Evolutionary conservation across 2,797 vertebrate species (phyloP).

Genomic region (Typhlichthys eigenmanni): DNA sequence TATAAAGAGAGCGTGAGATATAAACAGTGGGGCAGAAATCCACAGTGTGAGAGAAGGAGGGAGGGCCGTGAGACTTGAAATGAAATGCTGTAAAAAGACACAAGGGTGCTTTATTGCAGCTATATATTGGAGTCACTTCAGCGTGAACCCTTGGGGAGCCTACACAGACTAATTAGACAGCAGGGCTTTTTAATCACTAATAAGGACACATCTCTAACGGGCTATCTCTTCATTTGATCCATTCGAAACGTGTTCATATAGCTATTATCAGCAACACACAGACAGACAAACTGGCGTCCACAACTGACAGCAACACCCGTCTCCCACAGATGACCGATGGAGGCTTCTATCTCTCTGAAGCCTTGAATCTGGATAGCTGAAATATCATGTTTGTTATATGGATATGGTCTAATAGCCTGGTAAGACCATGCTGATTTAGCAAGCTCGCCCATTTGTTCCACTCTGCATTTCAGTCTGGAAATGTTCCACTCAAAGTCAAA

Average conservation of each 20-base stretch:
- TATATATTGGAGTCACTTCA: slow-evolving; percentile 43
- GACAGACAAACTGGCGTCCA: neutral
- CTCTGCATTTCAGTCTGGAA: too few relatives aligned
- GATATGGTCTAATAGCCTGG: too few relatives aligned
- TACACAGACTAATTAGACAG: slow-evolving; percentile 67
- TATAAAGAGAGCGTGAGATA: slow-evolving; percentile 3
- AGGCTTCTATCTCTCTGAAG: neutral
- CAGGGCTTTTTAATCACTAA: slow-evolving; percentile 45
- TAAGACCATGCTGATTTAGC: too few relatives aligned
- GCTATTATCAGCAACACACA: slow-evolving; percentile 21
- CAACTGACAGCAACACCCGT: neutral
- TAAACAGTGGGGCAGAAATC: slow-evolving; percentile 17
- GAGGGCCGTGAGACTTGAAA: neutral
- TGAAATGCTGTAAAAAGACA: neutral
- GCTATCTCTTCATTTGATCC: slow-evolving; percentile 25
- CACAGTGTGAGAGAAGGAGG: neutral
- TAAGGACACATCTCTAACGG: slow-evolving; percentile 33
- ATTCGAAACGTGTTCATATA: slow-evolving; percentile 16
- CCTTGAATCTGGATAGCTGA: neutral
- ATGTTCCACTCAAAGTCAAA: too few relatives aligned
- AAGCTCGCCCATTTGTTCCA: neutral
- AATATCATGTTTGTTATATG: neutral
- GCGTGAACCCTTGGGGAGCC: slow-evolving; percentile 56
- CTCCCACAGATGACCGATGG: too few relatives aligned
- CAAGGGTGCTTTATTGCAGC: slow-evolving; percentile 34